Percentiles rank a stretch among this genome's conserved stretches.
Conservation (phyloP, 2,888 invertebrate genomes). For the Philhelius pedissequus region DNA sequence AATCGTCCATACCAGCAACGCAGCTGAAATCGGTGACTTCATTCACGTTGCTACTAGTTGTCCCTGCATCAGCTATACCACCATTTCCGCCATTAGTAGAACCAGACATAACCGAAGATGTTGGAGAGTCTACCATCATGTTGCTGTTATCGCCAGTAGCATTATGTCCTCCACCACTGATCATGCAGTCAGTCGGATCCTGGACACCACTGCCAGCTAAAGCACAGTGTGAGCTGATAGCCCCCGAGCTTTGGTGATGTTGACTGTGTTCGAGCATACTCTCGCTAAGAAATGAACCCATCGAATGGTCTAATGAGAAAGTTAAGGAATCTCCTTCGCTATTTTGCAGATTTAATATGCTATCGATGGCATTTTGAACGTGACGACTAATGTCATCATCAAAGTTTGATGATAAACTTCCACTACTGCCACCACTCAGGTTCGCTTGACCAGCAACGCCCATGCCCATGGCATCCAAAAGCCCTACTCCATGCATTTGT, state of each 20-base stretch:
- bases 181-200: constrained; percentile 77
- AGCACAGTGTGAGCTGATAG: constrained; percentile 43
- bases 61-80: constrained; percentile 23
- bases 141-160: constrained; percentile 72
- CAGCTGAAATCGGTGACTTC: constrained; percentile 76
- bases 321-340: constrained; percentile 79
- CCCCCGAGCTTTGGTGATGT: constrained; percentile 50
- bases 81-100: constrained; percentile 59
- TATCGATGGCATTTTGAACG: constrained; percentile 89
- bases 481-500: constrained; percentile 70
- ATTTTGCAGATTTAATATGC: constrained; percentile 85
- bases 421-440: constrained; percentile 69
- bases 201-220: constrained; percentile 72
- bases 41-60: constrained; percentile 34
- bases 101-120: constrained; percentile 70
- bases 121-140: constrained; percentile 70
- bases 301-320: constrained; percentile 76
- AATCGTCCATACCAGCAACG: constrained; percentile 79
- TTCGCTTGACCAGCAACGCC: constrained; percentile 65
- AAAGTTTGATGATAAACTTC: constrained; percentile 74
- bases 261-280: constrained; percentile 76
- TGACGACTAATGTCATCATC: constrained; percentile 87
- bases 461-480: constrained; percentile 71
- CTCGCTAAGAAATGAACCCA: constrained; percentile 78
- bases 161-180: constrained; percentile 73